A percentile compares a stretch with the other conserved stretches of the same genome.
Conservation (phyloP, 2,797 vertebrate genomes). For the Microctenopoma lineatum region DNA sequence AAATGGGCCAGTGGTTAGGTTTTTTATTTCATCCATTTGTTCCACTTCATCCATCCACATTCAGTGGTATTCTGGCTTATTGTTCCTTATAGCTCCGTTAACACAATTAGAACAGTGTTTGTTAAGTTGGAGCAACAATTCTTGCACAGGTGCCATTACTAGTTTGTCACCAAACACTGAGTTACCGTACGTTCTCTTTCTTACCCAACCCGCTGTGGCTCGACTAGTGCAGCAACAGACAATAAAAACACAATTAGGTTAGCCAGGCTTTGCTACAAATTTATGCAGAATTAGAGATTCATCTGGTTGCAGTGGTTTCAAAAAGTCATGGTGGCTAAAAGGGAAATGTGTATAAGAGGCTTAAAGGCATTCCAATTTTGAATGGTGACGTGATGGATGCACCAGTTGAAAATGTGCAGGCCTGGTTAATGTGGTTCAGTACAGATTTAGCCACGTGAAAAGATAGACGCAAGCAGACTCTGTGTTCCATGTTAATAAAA, state of each 20-base stretch:
- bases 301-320: constrained; percentile 36
- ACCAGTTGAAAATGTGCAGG: constrained; percentile 31
- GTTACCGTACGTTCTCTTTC: constrained; percentile 14
- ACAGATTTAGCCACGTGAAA: constrained; percentile 48
- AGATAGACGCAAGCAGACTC: constrained; percentile 22
- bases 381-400: constrained; percentile 67
- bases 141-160: constrained; percentile 44
- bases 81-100: constrained; percentile 4
- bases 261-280: constrained; percentile 37
- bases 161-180: constrained; percentile 38
- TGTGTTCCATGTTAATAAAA: constrained; percentile 19
- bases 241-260: constrained; percentile 49
- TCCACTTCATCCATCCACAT: constrained; percentile 7
- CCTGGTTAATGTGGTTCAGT: constrained; percentile 38
- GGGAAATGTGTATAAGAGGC: constrained; percentile 63
- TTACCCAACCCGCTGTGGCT: constrained; percentile 15
- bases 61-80: not conserved
- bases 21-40: constrained; percentile 24
- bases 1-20: constrained; percentile 17
- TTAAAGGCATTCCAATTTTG: constrained; percentile 70
- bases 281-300: constrained; percentile 52
- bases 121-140: constrained; percentile 14
- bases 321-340: constrained; percentile 52
- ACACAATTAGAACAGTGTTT: constrained; percentile 10
- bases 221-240: constrained; percentile 11